Evolutionary conservation across 2,888 invertebrate species (phyloP).

Genomic region (Griposia aprilina): DNA sequence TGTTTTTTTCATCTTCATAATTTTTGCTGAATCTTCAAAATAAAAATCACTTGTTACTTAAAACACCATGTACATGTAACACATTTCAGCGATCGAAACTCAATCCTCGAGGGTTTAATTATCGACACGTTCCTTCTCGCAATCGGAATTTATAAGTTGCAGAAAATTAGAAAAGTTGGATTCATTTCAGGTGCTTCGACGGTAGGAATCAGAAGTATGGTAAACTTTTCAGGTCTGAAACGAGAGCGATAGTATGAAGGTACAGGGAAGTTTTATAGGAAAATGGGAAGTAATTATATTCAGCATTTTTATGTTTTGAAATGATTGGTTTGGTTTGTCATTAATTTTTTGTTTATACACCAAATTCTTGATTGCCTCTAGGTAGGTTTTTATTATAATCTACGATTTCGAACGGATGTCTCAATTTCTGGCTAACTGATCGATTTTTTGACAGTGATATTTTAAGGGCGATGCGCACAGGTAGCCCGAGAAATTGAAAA

Average conservation of each 20-base stretch:
- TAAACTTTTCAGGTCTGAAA: slow-evolving; percentile 80
- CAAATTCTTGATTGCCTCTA: background rate
- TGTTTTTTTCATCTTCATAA: background rate
- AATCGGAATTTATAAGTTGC: slow-evolving; percentile 83
- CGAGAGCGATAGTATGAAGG: slow-evolving; percentile 66
- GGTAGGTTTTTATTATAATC: no score
- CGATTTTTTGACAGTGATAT: background rate
- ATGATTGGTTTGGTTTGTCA: slow-evolving; percentile 10
- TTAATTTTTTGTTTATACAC: background rate
- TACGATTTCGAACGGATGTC: no score
- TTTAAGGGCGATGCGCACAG: no score
- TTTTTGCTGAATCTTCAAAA: no score
- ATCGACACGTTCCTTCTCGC: slow-evolving; percentile 69
- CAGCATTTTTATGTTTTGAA: slow-evolving; percentile 30
- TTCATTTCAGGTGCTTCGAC: slow-evolving; percentile 79
- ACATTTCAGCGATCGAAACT: slow-evolving; percentile 17
- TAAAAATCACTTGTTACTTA: background rate
- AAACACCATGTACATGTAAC: background rate
- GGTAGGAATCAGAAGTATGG: slow-evolving; percentile 76
- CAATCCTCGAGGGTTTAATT: slow-evolving; percentile 67
- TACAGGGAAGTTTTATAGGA: slow-evolving; percentile 70
- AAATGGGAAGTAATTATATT: slow-evolving; percentile 64
- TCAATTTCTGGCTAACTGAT: background rate
- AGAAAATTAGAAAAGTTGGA: slow-evolving; percentile 88
- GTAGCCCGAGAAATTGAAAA: no score